These are phyloP conservation scores for Ptilorrhoa leucosticta DNA, from an alignment of 2,113 vertebrate genomes.

Conservation along the genomic window DNA sequence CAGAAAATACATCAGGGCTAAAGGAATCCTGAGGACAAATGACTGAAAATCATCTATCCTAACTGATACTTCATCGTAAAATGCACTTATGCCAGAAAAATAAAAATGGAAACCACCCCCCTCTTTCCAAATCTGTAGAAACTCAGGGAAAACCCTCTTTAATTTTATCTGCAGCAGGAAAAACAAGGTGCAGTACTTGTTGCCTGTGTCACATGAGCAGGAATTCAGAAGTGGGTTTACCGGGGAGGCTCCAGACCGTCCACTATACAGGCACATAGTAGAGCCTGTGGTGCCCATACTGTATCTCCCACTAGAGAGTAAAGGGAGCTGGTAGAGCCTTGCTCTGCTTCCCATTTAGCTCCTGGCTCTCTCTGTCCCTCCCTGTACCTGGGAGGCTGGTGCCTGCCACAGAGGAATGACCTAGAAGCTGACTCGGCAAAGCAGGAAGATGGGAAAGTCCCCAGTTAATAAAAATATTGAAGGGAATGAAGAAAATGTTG, in stretches of 20 bases:
- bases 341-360: not conserved
- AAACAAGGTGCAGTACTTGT: not conserved
- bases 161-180: not conserved
- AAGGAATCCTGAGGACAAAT: not conserved
- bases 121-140: not conserved
- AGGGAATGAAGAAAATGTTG: not conserved
- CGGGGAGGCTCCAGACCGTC: not conserved
- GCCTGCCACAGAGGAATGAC: not conserved
- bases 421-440: not conserved
- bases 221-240: not conserved
- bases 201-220: not conserved
- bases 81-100: not conserved
- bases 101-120: not conserved
- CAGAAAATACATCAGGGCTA: not conserved
- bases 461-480: not conserved
- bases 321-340: not conserved
- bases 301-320: not conserved
- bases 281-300: not conserved
- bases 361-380: not conserved
- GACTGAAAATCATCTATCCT: not conserved
- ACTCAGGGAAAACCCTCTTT: not conserved
- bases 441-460: not conserved
- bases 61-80: not conserved
- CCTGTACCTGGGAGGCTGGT: not conserved
- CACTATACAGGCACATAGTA: rapidly evolving